Percentiles rank a stretch among this genome's conserved stretches.
These are phyloP conservation scores for Empidonax alnorum DNA, from an alignment of 2,113 vertebrate species.

Conservation along the genomic window DNA sequence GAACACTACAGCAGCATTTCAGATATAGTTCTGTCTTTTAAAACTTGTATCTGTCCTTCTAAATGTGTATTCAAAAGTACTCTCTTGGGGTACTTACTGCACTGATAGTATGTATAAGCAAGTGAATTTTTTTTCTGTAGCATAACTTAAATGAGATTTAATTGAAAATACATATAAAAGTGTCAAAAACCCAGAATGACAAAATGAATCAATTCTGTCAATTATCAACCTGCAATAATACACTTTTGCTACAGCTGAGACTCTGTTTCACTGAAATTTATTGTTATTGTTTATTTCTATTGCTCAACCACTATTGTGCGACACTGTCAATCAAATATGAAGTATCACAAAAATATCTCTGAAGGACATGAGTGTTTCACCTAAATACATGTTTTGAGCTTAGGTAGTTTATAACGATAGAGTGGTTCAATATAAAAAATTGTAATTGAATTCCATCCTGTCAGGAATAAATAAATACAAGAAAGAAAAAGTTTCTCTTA, in stretches of 20 bases:
- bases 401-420: not conserved
- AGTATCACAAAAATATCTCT: not conserved
- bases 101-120: not conserved
- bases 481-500: not conserved
- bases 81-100: not conserved
- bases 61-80: not conserved
- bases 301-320: not conserved
- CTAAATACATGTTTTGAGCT: not conserved
- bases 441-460: not conserved
- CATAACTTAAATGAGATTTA: not conserved
- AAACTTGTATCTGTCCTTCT: not conserved
- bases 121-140: not conserved
- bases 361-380: not conserved
- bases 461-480: not conserved
- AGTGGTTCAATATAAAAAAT: not conserved
- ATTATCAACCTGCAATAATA: not conserved
- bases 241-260: not conserved
- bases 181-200: not conserved
- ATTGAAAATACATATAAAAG: not conserved
- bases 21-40: not conserved
- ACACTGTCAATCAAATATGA: not conserved
- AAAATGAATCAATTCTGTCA: not conserved
- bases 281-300: not conserved
- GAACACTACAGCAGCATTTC: not conserved
- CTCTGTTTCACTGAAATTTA: not conserved